Conservation (phyloP, 2,888 invertebrate species). For the Eilema caniola region DNA sequence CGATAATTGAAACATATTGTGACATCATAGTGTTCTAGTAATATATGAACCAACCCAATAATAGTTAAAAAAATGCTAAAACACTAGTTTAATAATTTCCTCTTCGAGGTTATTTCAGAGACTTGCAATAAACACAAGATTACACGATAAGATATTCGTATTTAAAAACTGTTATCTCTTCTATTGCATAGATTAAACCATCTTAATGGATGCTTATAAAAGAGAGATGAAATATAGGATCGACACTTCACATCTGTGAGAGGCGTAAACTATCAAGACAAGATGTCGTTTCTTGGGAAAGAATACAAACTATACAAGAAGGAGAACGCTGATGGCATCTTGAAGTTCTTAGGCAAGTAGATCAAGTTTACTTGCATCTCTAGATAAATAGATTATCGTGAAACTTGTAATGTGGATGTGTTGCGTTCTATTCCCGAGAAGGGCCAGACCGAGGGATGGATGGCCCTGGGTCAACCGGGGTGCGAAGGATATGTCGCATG, state of each 20-base stretch:
- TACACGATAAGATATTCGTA: conserved; percentile 18
- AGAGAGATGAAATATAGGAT: neutral
- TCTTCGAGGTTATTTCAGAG: neutral
- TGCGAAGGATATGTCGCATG: no score
- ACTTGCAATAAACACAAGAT: neutral
- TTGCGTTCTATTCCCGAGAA: no score
- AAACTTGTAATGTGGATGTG: no score
- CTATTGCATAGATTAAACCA: conserved; percentile 12
- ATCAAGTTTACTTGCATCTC: neutral
- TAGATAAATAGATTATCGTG: neutral
- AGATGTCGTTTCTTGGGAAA: conserved; percentile 60
- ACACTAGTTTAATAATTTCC: neutral
- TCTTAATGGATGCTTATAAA: conserved; percentile 8
- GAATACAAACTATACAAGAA: conserved; percentile 52
- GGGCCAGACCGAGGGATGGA: no score
- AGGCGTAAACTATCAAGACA: conserved; percentile 14
- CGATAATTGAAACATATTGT: no score
- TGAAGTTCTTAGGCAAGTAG: conserved; percentile 54
- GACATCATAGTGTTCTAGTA: no score
- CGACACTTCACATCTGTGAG: neutral
- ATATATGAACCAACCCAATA: no score
- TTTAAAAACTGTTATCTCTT: conserved; percentile 30
- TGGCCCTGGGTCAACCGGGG: no score
- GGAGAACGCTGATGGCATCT: conserved; percentile 60
- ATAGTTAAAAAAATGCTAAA: neutral